Conservation (phyloP, 1,140 invertebrate genomes). For the Anoplophora glabripennis region DNA sequence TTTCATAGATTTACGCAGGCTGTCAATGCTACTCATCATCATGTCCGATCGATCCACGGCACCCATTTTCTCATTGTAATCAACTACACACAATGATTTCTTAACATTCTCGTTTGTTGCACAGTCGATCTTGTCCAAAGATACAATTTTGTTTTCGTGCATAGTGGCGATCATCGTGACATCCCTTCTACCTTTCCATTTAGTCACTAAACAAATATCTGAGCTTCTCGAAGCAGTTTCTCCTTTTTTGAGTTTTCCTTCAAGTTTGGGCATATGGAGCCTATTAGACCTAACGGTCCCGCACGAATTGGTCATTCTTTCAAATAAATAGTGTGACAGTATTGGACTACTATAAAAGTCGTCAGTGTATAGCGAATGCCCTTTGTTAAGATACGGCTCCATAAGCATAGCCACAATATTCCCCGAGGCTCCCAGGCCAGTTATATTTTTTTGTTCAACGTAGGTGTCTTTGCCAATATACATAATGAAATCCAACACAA, state of each 20-base stretch:
- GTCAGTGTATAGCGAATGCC: slow-evolving; percentile 27
- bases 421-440: slow-evolving; percentile 33
- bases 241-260: slow-evolving; percentile 19
- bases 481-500: slow-evolving; percentile 42
- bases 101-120: slow-evolving; percentile 23
- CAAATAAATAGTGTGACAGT: slow-evolving; percentile 14
- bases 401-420: slow-evolving; percentile 34
- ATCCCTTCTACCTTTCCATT: slow-evolving; percentile 40
- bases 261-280: slow-evolving; percentile 7
- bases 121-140: slow-evolving; percentile 24
- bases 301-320: slow-evolving; percentile 20
- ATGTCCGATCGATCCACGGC: slow-evolving; percentile 43
- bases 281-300: slow-evolving; percentile 15
- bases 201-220: slow-evolving; percentile 31
- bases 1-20: slow-evolving; percentile 32
- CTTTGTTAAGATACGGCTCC: slow-evolving; percentile 35
- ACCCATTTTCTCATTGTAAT: slow-evolving; percentile 45
- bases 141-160: not conserved
- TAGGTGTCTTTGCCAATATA: slow-evolving; percentile 38
- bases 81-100: slow-evolving; percentile 36
- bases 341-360: slow-evolving; percentile 6
- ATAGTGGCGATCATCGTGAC: slow-evolving; percentile 29
- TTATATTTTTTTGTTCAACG: slow-evolving; percentile 20
- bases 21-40: slow-evolving; percentile 23
- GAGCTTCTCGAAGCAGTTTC: slow-evolving; percentile 27